Base-by-base conservation (phyloP, 1,140 invertebrate genomes). In the Pseudomyrmex dendroicus region DNA sequence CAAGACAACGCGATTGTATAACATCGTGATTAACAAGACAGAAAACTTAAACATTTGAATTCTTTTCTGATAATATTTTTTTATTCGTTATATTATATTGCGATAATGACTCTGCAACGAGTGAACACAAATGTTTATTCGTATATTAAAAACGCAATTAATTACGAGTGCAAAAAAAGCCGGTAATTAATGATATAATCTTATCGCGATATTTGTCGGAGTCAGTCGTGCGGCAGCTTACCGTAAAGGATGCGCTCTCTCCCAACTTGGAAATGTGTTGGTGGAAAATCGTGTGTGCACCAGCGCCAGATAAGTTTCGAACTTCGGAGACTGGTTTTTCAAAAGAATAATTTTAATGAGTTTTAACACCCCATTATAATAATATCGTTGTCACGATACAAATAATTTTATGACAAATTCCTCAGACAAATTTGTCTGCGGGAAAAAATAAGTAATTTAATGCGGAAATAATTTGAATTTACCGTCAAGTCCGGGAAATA, bases 261-360 rank as follows among this genome's bases (percentile, higher is more conserved):
- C 99, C 99, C 99, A 99, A 91, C 97, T 99, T 7, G 99, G 99
- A 91, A 99, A 99, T 20, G 99, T 99, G 94, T 99, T 99, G 63
- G 99, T 99, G 2, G 98, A 99, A 95, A 99, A 99, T 84, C 97
- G 95, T 20, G 99, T 99, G 93, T 99, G 99, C 1, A 99, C 98
- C 90, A 99, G 94, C 25, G 99, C 98, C 90, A 99, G 91, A 92
- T 99, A 99, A 0, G 98, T 99, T 88, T 98, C 97, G 93, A 98
- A 99, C 57, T 97, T 96, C 2, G 98, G 97, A 94, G 96, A 95
- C 91, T 95, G 92, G 9, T 87, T 90, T 8, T 35, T 35, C 35
- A 84, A 73, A 70, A 54, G 8, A 25, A 57, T 25, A 59, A 61
- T 22, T 22, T 20, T n/a, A n/a, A 59, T 82, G 84, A 80, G 56